Conservation (phyloP, 35 echinoderm and acorn worm genomes). For the Hemicentrotus pulcherrimus region DNA sequence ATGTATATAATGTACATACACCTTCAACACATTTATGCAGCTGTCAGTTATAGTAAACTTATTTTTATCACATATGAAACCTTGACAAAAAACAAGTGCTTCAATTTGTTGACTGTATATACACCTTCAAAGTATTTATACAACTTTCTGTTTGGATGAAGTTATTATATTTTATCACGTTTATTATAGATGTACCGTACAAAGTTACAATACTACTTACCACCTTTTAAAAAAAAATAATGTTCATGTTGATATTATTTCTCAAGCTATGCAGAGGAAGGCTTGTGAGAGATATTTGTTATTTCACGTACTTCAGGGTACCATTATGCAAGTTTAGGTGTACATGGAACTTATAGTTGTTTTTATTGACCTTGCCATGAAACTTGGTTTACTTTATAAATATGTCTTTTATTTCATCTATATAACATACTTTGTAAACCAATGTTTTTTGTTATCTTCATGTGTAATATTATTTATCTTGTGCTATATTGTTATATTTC, state of each 20-base stretch:
- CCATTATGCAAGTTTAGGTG: too few species aligned
- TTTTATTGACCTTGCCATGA: too few species aligned
- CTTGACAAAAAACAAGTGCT: neutral
- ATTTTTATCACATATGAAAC: neutral
- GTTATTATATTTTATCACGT: neutral
- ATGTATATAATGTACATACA: neutral
- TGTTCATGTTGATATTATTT: neutral
- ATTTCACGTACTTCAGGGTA: too few species aligned
- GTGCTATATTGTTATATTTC: neutral
- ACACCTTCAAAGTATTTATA: neutral
- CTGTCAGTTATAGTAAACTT: neutral
- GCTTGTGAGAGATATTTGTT: too few species aligned
- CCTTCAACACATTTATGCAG: neutral
- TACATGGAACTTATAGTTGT: too few species aligned
- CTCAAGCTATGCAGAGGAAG: too few species aligned
- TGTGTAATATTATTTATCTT: too few species aligned
- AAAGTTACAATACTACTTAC: neutral
- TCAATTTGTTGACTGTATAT: neutral
- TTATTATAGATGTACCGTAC: too few species aligned
- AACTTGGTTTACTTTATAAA: too few species aligned
- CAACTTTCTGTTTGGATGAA: neutral
- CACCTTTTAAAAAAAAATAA: neutral
- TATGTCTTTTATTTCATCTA: too few species aligned
- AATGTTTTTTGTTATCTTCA: too few species aligned
- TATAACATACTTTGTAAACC: too few species aligned